Evolutionary conservation across 37 sponge, comb jelly and placozoan species (phyloP).

Genomic region (Cliona cf. orientalis): DNA sequence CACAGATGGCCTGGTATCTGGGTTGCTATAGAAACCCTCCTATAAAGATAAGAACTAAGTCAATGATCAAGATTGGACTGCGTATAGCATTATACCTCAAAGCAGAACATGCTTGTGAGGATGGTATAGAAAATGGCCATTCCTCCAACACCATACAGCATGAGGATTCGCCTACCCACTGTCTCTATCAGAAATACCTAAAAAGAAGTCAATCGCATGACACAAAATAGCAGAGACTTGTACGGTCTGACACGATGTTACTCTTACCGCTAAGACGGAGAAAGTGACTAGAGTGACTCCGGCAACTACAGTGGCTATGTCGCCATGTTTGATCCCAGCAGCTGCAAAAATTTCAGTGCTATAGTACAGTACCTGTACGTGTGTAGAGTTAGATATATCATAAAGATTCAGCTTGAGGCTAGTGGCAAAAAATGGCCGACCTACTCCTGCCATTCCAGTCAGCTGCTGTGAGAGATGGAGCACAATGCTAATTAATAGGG

Average conservation of each 20-base stretch:
- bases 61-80: not conserved
- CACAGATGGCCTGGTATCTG: not conserved
- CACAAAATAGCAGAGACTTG: no score
- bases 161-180: slow-evolving; percentile 53
- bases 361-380: slow-evolving; percentile 63
- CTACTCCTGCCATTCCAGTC: slow-evolving; percentile 63
- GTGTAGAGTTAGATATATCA: no score
- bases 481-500: slow-evolving; percentile 35
- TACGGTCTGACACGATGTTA: no score
- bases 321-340: slow-evolving; percentile 45
- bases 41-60: not conserved
- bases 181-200: slow-evolving; percentile 64
- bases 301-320: slow-evolving; percentile 40
- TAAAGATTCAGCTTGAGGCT: no score
- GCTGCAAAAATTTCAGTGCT: slow-evolving; percentile 45
- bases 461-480: slow-evolving; percentile 68
- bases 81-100: slow-evolving; percentile 22
- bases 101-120: slow-evolving; percentile 65
- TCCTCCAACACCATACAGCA: slow-evolving; percentile 74
- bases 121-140: slow-evolving; percentile 60
- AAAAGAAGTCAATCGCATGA: no score
- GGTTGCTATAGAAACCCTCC: slow-evolving; percentile 48
- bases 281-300: slow-evolving; percentile 35
- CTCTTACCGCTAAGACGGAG: slow-evolving; percentile 59
- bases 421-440: no score